Base-by-base conservation (phyloP, 53 echinoderm and acorn worm species). In the Antedon mediterranea region DNA sequence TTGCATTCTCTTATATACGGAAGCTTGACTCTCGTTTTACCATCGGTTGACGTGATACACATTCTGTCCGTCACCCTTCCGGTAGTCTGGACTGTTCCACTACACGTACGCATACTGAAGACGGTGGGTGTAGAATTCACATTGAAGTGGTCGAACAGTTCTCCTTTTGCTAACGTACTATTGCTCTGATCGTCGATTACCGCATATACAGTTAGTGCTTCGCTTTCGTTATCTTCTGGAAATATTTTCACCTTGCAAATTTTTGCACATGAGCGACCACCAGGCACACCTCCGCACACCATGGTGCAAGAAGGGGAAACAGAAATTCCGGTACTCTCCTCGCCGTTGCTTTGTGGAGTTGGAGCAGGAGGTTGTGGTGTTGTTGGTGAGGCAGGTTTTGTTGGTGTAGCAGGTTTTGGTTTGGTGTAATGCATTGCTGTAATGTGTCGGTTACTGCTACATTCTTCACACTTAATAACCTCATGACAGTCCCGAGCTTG, bases 261-360 rank as follows among this genome's bases (percentile, higher is more conserved):
- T 72, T 86, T 86, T 6, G 87, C 82, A 79, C 87, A 86, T 31
- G 87, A 86, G 75, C 82, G 77, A 43, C 87, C 76, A 74, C 72
- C n/a, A n/a, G 34, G 74, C 72, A n/a, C n/a, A 73, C 74, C 72
- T 57, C 78, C 84, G 72, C 86, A 86, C 30, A 88, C 79, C 71
- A 72, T 80, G 77, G 88, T 88, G 80, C 88, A 88, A 32, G n/a
- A n/a, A n/a, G 37, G 37, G 4, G 11, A 11, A 11, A 37, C 11
- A n/a, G n/a, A n/a, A n/a, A 37, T 37, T 11, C 37, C 37, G n/a
- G n/a, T n/a, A n/a, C 37, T 4, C 4, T 11, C 37, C 4, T 11
- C 4, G 37, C 4, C 4, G 37, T 11, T 6, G 37, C 37, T 11
- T 37, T 37, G 4, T 11, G 37, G 37, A 37, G 4, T 4, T 37